phyloP scores from a whole-genome alignment of 2,888 invertebrate genomes.

The Heliconius aoede region DNA sequence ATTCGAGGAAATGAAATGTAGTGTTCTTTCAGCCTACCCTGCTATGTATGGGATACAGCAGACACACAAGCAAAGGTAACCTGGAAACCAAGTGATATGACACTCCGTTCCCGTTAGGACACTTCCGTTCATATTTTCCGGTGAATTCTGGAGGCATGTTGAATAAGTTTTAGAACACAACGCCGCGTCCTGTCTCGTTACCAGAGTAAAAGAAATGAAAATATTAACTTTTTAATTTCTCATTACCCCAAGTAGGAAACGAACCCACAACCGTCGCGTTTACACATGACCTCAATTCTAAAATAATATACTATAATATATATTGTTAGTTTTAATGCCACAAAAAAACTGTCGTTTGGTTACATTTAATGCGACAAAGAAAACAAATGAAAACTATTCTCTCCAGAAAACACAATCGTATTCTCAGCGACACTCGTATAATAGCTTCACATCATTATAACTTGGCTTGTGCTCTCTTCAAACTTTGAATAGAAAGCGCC shows the following conservation, averaged over 20 bases:
- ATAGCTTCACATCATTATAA: conserved; percentile 68
- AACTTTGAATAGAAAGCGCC: conserved; percentile 50
- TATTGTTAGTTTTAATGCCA: background rate
- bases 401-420: conserved; percentile 50
- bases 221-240: background rate
- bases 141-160: no score
- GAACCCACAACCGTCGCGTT: background rate
- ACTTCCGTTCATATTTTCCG: no score
- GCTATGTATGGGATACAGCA: no score
- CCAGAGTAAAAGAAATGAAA: background rate
- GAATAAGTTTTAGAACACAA: no score
- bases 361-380: background rate
- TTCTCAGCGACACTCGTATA: conserved; percentile 65
- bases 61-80: no score
- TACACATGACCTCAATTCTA: background rate
- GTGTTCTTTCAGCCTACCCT: no score
- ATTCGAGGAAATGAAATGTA: no score
- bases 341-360: conserved; percentile 1
- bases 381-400: conserved; percentile 41
- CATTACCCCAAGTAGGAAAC: background rate
- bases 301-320: background rate
- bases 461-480: conserved; percentile 46
- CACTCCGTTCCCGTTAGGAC: no score
- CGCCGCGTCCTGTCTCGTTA: background rate
- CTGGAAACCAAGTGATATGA: no score